These are phyloP conservation scores for Ascaphus truei DNA, from an alignment of 2,113 vertebrate genomes.

Conservation along the genomic window DNA sequence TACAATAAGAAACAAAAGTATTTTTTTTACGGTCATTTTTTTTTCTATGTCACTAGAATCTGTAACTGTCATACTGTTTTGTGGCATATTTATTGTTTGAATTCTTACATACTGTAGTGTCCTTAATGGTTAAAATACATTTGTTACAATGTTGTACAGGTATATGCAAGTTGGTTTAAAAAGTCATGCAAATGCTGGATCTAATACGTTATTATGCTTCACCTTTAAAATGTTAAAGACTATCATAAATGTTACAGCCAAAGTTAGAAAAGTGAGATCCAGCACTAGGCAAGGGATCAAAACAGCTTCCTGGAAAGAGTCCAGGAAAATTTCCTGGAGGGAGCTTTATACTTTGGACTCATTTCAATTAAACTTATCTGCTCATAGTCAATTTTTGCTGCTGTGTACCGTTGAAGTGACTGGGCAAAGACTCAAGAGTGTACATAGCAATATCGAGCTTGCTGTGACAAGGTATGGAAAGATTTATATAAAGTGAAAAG, in stretches of 20 bases:
- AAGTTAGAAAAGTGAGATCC: background rate
- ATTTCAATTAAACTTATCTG: no score
- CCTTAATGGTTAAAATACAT: no score
- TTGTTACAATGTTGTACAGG: no score
- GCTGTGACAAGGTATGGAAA: background rate
- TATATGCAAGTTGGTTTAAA: no score
- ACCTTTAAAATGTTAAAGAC: background rate
- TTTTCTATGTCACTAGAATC: no score
- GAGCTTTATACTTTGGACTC: no score
- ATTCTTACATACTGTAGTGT: no score
- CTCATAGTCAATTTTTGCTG: background rate
- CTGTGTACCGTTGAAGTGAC: background rate
- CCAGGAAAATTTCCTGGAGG: conserved; percentile 15
- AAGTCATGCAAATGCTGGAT: no score
- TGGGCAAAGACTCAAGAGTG: background rate
- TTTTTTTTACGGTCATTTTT: no score
- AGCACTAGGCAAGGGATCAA: background rate
- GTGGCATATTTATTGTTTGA: no score
- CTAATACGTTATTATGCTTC: background rate
- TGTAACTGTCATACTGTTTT: no score
- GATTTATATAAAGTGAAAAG: conserved; percentile 8
- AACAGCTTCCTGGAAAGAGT: background rate
- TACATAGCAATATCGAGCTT: background rate
- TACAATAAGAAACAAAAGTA: no score
- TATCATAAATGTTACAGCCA: conserved; percentile 15